Evolutionary conservation across 2,888 invertebrate genomes (phyloP), one percentile per base, ranked within the genome.

Genomic region (Oscheius sp.): DNA sequence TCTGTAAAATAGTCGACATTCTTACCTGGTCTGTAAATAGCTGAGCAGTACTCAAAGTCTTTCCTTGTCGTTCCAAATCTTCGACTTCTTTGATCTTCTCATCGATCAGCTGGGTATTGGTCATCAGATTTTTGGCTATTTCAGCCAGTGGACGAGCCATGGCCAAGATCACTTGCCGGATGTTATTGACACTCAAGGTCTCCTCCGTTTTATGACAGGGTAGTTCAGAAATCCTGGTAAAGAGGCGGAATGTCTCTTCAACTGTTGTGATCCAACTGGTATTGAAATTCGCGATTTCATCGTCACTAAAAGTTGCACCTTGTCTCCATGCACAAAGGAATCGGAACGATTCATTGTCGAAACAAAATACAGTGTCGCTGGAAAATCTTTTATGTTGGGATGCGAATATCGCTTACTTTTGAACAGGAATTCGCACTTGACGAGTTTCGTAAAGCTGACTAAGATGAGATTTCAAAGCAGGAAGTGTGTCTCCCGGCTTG

Each of bases 261-360:
- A 74, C 76, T 3, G 75, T 55, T 16, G 29, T 61, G 5, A 49
- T 46, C 80, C 80, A 80, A 43, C 80, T 80, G 5, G 16, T 55
- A 9, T 43, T 46, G 25, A 58, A 79, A 46, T 23, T 35, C n/a
- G 46, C 23, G 23, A 61, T 41, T 27, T 53, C 46, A 3, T 49
- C 49, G n/a, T 16, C 49, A 7, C 13, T 16, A 52, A 64, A 55
- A 1, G 29, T 16, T 58, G 70, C 46, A 41, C 71, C 71, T 1
- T 72, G 29, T 21, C 74, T 41, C 16, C 53, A 25, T 3, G 77
- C 78, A 35, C 72, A 72, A 45, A 81, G 68, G 69, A 74, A 79
- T 12, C 79, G 75, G 41, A 81, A 77, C 5, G 73, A 27, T 53
- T 81, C 81, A 56, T 81, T 81, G 69, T 81, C 81, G 53, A 77